Base-by-base conservation (phyloP, 2,888 invertebrate genomes). In the Megastigmus dorsalis region DNA sequence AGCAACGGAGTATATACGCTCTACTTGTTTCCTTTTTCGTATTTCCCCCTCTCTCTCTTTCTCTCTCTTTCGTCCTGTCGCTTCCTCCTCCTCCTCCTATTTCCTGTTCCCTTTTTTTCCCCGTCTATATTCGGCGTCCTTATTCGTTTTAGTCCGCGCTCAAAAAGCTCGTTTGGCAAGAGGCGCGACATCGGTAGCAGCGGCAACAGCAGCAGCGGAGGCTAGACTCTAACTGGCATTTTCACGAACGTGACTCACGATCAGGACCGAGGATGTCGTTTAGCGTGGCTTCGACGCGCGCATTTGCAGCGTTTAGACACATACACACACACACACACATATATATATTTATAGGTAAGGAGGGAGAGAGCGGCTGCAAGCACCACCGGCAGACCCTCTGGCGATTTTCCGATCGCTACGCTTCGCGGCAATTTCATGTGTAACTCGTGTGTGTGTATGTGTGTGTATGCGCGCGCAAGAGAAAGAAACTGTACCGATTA, bases 21-120 rank as follows among this genome's bases (percentile, higher is more conserved):
- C 7, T 45, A 36, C 33, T 20, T 33, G 30, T 36, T 63, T 62
- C 28, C 50, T n/a, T 60, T 48, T 48, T 48, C 62, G 45, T 20
- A 20, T 20, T 15, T n/a, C 10, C n/a, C 28, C 28, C 1, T n/a
- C 28, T 20, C 43, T 20, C n/a, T 18, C 38, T 59, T 15, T n/a
- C n/a, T n/a, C n/a, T n/a, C n/a, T n/a, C n/a, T n/a, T n/a, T n/a
- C n/a, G n/a, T n/a, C n/a, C n/a, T n/a, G n/a, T n/a, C 1, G 28
- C 28, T 20, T 28, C 20, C n/a, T 18, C 38, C 43, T 15, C 28
- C 26, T 13, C 9, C 28, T 59, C 28, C 43, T 23, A n/a, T 41
- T 36, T 30, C 26, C n/a, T 36, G 18, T 38, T 57, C 15, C 38
- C n/a, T 50, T 13, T 23, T 50, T 26, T 50, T 50, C 26, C 9